These are phyloP conservation scores for Eilema caniola DNA, from an alignment of 2,888 invertebrate genomes.

Conservation along the genomic window DNA sequence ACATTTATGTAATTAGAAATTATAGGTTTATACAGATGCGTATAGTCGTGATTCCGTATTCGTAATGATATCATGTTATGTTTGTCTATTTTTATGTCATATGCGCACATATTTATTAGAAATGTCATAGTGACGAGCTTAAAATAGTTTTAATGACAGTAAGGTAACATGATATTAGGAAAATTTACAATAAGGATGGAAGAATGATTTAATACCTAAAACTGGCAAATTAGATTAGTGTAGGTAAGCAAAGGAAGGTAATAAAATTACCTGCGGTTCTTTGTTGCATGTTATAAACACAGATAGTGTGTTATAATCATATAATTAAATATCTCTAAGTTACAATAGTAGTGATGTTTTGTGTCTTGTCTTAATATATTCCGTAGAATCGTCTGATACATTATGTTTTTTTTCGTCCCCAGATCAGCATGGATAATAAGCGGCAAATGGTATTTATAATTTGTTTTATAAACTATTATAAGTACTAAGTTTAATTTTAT, in stretches of 20 bases:
- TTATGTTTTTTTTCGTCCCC: constrained; percentile 56
- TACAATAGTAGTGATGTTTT: not conserved
- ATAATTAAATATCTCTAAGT: not conserved
- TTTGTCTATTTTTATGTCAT: not conserved
- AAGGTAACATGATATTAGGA: too few relatives aligned
- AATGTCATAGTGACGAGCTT: not conserved
- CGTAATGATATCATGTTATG: too few relatives aligned
- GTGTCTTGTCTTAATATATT: constrained; percentile 16
- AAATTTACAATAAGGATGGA: too few relatives aligned
- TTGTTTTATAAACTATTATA: constrained; percentile 56
- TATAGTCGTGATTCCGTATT: too few relatives aligned
- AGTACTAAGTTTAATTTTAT: constrained; percentile 43
- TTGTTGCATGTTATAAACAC: not conserved
- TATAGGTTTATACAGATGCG: too few relatives aligned
- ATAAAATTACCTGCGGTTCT: not conserved
- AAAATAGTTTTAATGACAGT: not conserved
- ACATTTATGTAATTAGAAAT: not conserved
- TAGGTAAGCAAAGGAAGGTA: not conserved
- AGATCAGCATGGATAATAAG: constrained; percentile 56
- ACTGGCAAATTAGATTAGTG: not conserved
- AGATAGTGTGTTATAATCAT: not conserved
- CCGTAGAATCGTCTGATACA: constrained; percentile 44
- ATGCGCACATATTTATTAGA: not conserved
- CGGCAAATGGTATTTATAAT: constrained; percentile 57
- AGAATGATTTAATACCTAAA: not conserved